Conservation (phyloP, 1,140 invertebrate genomes). For the Cydia splendana region DNA sequence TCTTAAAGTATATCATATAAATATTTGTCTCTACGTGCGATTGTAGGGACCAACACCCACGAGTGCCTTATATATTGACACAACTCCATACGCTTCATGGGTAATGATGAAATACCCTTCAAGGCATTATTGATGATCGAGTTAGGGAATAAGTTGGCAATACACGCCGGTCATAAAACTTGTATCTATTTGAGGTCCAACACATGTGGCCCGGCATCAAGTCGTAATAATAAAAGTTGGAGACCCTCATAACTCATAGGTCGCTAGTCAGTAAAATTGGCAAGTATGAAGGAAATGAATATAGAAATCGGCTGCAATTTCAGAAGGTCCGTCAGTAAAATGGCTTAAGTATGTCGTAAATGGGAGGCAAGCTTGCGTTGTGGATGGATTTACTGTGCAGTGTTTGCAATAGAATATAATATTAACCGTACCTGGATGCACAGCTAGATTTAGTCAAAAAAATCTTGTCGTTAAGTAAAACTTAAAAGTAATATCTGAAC, state of each 20-base stretch:
- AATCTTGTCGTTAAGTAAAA: too few species aligned
- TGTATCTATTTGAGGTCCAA: constrained; percentile 36
- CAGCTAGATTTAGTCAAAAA: too few species aligned
- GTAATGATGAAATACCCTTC: constrained; percentile 16
- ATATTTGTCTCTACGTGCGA: not conserved
- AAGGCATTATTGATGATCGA: constrained; percentile 15
- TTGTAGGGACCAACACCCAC: not conserved
- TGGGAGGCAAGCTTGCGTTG: not conserved
- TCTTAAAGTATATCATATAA: not conserved
- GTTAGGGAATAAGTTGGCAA: constrained; percentile 23
- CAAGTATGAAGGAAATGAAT: constrained; percentile 30
- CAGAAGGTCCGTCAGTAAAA: constrained; percentile 13
- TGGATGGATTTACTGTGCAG: not conserved
- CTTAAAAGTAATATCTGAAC: too few species aligned
- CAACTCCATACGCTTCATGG: not conserved
- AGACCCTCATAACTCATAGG: constrained; percentile 38
- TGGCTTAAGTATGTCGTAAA: constrained; percentile 14
- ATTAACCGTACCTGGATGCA: too few species aligned
- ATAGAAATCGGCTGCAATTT: constrained; percentile 24
- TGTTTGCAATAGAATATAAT: too few species aligned
- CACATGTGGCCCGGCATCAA: constrained; percentile 36
- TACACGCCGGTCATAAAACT: constrained; percentile 33
- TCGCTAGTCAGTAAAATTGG: constrained; percentile 19
- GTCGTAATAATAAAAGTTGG: constrained; percentile 42
- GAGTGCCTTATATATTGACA: not conserved